A percentile compares a stretch with the other conserved stretches of the same genome.
These are phyloP conservation scores for Contarinia nasturtii DNA, from an alignment of 1,140 invertebrate species.

Conservation along the genomic window DNA sequence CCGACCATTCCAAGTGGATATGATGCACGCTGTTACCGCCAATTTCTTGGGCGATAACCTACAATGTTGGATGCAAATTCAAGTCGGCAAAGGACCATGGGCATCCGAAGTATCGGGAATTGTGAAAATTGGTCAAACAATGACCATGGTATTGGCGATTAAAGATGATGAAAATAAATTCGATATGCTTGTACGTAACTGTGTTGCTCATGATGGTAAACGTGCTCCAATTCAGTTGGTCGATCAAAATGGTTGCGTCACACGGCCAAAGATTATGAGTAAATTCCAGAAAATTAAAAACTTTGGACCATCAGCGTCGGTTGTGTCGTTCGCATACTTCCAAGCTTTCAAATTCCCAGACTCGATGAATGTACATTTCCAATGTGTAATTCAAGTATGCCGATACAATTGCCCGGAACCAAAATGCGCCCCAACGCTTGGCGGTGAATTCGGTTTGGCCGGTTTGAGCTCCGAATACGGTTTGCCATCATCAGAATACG, in stretches of 20 bases:
- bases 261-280: constrained; percentile 83
- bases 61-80: constrained; percentile 93
- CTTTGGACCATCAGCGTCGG: constrained; percentile 81
- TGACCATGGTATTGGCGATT: constrained; percentile 90
- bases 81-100: constrained; percentile 87
- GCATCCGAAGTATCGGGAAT: constrained; percentile 86
- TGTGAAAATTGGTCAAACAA: constrained; percentile 87
- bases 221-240: constrained; percentile 80
- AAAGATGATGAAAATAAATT: constrained; percentile 93
- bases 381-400: constrained; percentile 89
- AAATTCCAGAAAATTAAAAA: constrained; percentile 93
- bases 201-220: constrained; percentile 85
- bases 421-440: constrained; percentile 52
- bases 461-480: constrained; percentile 44
- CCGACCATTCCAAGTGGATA: constrained; percentile 83
- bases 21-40: constrained; percentile 80
- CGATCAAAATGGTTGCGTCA: constrained; percentile 79
- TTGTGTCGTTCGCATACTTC: constrained; percentile 89
- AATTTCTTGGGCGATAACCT: constrained; percentile 89
- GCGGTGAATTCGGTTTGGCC: constrained; percentile 45
- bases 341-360: constrained; percentile 94
- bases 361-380: constrained; percentile 94
- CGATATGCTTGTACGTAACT: constrained; percentile 85
- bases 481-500: constrained; percentile 47
- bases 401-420: constrained; percentile 83